Evolutionary conservation across 1,140 invertebrate species (phyloP).

Genomic region (Drosophila bipectinata): DNA sequence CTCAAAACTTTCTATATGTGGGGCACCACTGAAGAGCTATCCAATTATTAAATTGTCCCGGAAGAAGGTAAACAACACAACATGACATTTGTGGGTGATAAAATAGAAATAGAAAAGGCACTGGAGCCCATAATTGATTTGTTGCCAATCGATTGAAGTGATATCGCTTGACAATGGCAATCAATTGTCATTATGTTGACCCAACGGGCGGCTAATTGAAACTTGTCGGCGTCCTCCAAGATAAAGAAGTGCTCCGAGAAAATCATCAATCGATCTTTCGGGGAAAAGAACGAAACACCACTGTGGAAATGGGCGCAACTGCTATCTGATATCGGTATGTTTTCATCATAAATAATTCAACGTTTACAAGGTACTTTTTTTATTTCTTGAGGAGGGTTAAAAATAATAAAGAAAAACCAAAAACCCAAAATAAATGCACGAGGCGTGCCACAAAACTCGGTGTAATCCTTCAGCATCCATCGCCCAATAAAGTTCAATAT

Average conservation of each 20-base stretch:
- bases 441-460: slow-evolving; percentile 18
- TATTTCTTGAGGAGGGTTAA: slow-evolving; percentile 26
- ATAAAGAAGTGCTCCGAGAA: slow-evolving; percentile 13
- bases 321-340: slow-evolving; percentile 2
- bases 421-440: slow-evolving; percentile 29
- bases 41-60: slow-evolving; percentile 59
- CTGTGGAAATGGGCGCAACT: slow-evolving; percentile 10
- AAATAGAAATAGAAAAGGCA: slow-evolving; percentile 6
- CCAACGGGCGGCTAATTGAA: slow-evolving; percentile 67
- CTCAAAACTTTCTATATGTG: slow-evolving; percentile 54
- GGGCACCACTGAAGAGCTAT: slow-evolving; percentile 23
- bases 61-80: slow-evolving; percentile 35
- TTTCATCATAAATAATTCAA: slow-evolving; percentile 77
- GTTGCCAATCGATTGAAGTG: slow-evolving; percentile 31
- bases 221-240: slow-evolving; percentile 50
- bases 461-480: slow-evolving; percentile 22
- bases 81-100: slow-evolving; percentile 48
- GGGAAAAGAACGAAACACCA: slow-evolving; percentile 5
- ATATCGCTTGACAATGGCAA: slow-evolving; percentile 71
- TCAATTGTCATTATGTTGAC: slow-evolving; percentile 72
- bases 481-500: slow-evolving; percentile 24
- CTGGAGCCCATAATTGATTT: slow-evolving; percentile 68
- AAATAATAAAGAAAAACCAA: slow-evolving; percentile 11
- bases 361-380: slow-evolving; percentile 62
- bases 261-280: slow-evolving; percentile 46